Percentiles rank a stretch among this genome's conserved stretches.
These are phyloP conservation scores for Pomacea maculata DNA, from an alignment of 1,140 invertebrate genomes.

Conservation along the genomic window DNA sequence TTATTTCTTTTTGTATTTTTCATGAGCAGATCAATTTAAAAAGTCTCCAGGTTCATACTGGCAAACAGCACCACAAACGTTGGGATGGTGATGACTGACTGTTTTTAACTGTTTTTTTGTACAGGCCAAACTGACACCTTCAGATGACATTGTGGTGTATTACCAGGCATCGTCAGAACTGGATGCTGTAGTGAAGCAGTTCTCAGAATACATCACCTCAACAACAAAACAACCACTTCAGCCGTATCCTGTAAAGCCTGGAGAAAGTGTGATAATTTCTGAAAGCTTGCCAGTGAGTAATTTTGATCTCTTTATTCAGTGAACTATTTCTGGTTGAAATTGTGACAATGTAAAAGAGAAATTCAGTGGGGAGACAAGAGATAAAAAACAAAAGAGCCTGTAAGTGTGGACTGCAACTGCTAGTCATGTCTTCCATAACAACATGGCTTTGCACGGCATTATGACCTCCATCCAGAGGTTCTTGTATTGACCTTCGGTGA, in stretches of 20 bases:
- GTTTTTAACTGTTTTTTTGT: constrained; percentile 13
- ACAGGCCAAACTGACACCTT: constrained; percentile 86
- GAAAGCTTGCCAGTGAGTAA: constrained; percentile 66
- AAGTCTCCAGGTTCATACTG: no score
- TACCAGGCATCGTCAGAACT: constrained; percentile 70
- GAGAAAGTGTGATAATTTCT: constrained; percentile 73
- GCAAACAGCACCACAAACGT: not conserved
- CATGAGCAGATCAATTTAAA: no score
- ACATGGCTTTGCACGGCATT: no score
- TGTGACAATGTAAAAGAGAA: no score
- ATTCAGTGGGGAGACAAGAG: no score
- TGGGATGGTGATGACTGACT: not conserved
- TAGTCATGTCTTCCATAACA: no score
- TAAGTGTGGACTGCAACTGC: no score
- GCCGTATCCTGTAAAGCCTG: constrained; percentile 59
- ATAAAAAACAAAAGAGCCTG: no score
- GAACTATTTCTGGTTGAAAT: constrained; percentile 17
- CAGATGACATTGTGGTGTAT: constrained; percentile 88
- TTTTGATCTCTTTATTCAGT: constrained; percentile 6
- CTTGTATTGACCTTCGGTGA: no score
- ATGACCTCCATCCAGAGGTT: no score
- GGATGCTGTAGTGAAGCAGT: constrained; percentile 48
- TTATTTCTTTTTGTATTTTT: no score
- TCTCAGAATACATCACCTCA: constrained; percentile 56
- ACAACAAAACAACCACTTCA: constrained; percentile 81